Conservation (phyloP, 2,113 vertebrate genomes). For the Chionis minor region DNA sequence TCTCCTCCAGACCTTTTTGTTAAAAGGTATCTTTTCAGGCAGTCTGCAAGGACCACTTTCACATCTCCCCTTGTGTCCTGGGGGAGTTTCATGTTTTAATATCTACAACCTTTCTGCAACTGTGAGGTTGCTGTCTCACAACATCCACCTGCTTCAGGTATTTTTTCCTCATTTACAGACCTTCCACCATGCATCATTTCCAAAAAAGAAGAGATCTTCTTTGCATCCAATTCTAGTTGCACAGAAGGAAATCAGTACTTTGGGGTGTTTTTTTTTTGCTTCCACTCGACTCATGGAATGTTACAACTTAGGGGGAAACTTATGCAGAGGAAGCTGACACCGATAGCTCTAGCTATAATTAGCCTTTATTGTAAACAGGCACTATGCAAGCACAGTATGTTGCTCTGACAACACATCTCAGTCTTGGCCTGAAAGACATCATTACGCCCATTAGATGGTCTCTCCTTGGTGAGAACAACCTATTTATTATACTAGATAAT, state of each 20-base stretch:
- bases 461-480: background rate
- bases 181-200: background rate
- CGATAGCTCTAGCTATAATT: background rate
- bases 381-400: background rate
- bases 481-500: background rate
- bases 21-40: background rate
- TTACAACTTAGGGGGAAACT: background rate
- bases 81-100: background rate
- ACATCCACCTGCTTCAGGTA: background rate
- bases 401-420: background rate
- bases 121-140: background rate
- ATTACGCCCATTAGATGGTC: background rate
- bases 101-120: background rate
- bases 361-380: background rate
- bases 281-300: background rate
- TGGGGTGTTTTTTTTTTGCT: rapidly evolving
- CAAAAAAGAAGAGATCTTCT: background rate
- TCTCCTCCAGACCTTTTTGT: background rate
- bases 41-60: background rate
- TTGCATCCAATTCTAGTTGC: background rate
- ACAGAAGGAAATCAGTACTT: background rate
- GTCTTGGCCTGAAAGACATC: background rate
- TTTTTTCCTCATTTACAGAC: background rate
- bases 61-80: background rate
- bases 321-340: background rate